These are phyloP conservation scores for Scartelaos histophorus DNA, from an alignment of 2,113 vertebrate species.

Conservation along the genomic window DNA sequence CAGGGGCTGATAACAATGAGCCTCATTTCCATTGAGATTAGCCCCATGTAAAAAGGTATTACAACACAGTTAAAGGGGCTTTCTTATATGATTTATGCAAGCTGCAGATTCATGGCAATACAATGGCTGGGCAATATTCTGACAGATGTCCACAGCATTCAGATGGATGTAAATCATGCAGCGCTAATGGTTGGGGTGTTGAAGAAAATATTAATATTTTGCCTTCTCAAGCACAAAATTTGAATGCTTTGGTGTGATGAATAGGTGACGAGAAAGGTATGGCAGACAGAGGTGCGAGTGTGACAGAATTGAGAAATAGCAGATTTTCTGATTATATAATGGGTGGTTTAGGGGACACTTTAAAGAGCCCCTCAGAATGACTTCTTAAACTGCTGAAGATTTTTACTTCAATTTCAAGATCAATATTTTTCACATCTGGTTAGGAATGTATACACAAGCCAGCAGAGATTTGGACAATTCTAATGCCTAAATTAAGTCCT, in stretches of 20 bases:
- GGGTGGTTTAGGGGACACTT: constrained; percentile 8
- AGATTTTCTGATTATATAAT: constrained; percentile 1
- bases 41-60: constrained; percentile 59
- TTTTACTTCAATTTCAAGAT: no score
- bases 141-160: constrained; percentile 53
- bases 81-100: constrained; percentile 50
- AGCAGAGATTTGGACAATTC: not conserved
- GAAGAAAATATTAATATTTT: constrained; percentile 31
- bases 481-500: constrained; percentile 35
- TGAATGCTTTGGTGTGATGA: not conserved
- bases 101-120: constrained; percentile 58
- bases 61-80: constrained; percentile 49
- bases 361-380: not conserved
- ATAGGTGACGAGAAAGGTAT: constrained; percentile 14
- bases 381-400: not conserved
- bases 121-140: constrained; percentile 36
- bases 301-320: constrained; percentile 5
- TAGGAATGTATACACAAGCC: not conserved
- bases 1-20: constrained; percentile 61
- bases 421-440: not conserved
- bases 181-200: constrained; percentile 33
- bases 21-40: constrained; percentile 73
- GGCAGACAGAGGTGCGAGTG: not conserved
- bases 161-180: constrained; percentile 48
- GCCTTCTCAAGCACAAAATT: constrained; percentile 12